These are phyloP conservation scores for Frieseomelitta varia DNA, from an alignment of 1,140 invertebrate species.

Conservation along the genomic window DNA sequence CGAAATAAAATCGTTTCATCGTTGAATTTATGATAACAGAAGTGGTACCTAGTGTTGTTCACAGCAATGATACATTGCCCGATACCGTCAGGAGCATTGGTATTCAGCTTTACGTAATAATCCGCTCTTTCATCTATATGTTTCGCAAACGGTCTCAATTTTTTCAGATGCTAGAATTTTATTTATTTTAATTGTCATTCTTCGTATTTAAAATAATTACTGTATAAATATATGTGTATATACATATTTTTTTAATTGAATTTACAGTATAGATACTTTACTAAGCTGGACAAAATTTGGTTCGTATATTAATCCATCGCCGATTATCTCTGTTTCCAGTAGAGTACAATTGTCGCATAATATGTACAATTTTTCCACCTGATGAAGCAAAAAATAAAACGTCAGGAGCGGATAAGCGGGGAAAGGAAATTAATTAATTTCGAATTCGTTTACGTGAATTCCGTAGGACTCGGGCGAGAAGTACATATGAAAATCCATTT, in stretches of 20 bases:
- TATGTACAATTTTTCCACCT: constrained; percentile 72
- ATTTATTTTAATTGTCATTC: neutral
- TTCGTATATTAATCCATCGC: constrained; percentile 69
- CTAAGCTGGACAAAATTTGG: constrained; percentile 49
- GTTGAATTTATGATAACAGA: neutral
- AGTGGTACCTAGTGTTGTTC: constrained; percentile 53
- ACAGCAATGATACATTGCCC: constrained; percentile 30
- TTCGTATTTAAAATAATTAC: neutral
- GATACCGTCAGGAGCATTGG: constrained; percentile 1
- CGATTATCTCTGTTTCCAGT: constrained; percentile 69
- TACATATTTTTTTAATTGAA: neutral
- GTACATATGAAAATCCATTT: constrained; percentile 57
- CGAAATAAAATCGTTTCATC: neutral
- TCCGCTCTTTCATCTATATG: constrained; percentile 13
- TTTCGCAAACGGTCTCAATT: neutral
- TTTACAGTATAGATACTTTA: constrained; percentile 13
- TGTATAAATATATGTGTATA: fast-evolving
- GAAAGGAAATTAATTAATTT: neutral
- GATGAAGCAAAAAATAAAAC: constrained; percentile 3
- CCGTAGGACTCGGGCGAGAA: constrained; percentile 70
- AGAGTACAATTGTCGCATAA: constrained; percentile 69
- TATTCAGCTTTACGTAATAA: constrained; percentile 44
- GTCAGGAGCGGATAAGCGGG: neutral
- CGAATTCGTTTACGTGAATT: constrained; percentile 63
- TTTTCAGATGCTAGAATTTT: constrained; percentile 37